phyloP scores from a whole-genome alignment of 2,113 vertebrate genomes.

The Thamnophis sirtalis region DNA sequence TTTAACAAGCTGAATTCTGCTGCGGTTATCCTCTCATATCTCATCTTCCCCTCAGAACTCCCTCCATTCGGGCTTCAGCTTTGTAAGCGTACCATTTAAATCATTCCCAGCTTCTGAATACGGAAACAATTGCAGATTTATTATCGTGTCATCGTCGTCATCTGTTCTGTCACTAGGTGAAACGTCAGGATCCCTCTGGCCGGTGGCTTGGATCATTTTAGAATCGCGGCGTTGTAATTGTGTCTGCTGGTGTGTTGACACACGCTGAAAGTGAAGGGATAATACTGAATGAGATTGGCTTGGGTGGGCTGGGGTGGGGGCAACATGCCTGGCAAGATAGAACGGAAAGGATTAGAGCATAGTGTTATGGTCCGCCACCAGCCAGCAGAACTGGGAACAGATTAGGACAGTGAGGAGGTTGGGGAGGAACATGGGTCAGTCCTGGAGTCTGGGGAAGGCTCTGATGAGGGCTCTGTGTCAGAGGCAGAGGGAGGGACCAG shows the following conservation, averaged over 20 bases:
- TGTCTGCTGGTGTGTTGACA: not conserved
- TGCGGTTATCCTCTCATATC: not conserved
- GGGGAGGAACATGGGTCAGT: no score
- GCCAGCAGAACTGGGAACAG: no score
- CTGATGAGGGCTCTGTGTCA: no score
- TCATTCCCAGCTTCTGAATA: constrained; percentile 35
- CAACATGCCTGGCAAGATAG: not conserved
- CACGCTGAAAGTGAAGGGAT: not conserved
- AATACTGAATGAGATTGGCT: not conserved
- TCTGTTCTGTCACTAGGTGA: not conserved
- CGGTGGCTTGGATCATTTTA: not conserved
- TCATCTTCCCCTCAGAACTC: not conserved
- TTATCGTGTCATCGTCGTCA: constrained; percentile 13
- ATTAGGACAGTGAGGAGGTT: no score
- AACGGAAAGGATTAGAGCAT: no score
- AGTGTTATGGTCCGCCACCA: no score
- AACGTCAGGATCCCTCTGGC: constrained; percentile 15
- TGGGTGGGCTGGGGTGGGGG: no score
- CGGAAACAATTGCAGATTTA: constrained; percentile 54
- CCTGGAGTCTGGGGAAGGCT: no score
- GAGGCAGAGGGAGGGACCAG: no score
- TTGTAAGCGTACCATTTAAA: constrained; percentile 32
- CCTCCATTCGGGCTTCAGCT: not conserved
- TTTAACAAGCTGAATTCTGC: not conserved
- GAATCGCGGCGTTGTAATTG: not conserved